Evolutionary conservation across 2,797 vertebrate species (phyloP).

Genomic region (Leucoraja ocellata): DNA sequence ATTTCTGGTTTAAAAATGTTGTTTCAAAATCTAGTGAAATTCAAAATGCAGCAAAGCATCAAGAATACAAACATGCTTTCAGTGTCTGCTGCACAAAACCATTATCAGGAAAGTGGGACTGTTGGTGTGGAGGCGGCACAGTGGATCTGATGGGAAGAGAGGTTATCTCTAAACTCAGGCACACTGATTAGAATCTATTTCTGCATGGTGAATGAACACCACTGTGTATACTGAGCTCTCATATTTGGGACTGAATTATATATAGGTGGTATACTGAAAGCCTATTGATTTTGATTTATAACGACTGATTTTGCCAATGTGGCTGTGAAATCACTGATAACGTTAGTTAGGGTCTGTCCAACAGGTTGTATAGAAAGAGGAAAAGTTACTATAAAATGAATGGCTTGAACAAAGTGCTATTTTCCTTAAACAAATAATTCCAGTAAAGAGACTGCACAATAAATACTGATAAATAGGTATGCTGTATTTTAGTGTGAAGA

Average conservation of each 20-base stretch:
- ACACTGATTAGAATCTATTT: slow-evolving; percentile 6
- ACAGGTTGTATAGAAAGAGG: background rate
- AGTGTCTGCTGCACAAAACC: background rate
- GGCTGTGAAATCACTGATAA: background rate
- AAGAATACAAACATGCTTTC: background rate
- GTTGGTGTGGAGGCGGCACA: background rate
- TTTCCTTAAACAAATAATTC: background rate
- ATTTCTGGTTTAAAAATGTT: background rate
- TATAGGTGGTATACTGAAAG: slow-evolving; percentile 10
- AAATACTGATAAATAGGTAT: background rate
- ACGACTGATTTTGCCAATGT: background rate
- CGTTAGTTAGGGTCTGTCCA: background rate
- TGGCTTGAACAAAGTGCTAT: background rate
- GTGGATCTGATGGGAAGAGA: background rate
- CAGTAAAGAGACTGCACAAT: background rate
- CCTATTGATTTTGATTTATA: background rate
- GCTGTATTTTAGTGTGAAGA: background rate
- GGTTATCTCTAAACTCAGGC: slow-evolving; percentile 25
- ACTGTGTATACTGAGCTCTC: slow-evolving; percentile 5
- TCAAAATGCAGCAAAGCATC: background rate
- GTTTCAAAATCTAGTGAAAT: background rate
- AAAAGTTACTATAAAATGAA: background rate
- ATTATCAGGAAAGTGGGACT: no score
- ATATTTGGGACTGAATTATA: slow-evolving; percentile 2
- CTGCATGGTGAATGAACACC: background rate